Base-by-base conservation (phyloP, 2,888 invertebrate genomes). In the Periphyllus acericola region DNA sequence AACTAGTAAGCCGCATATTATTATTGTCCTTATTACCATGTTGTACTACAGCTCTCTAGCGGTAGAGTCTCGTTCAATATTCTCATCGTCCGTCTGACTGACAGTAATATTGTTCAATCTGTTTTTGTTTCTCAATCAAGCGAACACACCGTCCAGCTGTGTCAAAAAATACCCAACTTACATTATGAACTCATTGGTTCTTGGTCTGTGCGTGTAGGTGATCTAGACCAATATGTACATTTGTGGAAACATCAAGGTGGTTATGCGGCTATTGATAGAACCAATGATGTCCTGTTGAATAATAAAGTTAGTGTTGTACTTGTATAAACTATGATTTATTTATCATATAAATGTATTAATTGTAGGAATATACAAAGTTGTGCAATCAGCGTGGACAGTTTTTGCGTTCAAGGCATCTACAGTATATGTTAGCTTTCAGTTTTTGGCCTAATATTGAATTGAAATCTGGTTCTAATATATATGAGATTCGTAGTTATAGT, bases 141-240 rank as follows among this genome's bases (percentile, higher is more conserved):
- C 91, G 95, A 96, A 93, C 94, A 95, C 90, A 94, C 94, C 83
- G 94, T 95, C n/a, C 94, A 95, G 90, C 93, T 96, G 91, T 87
- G 86, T 40, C 71, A 87, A 46, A 60, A 87, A 71, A 74, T 72
- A 40, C 72, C 86, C 0, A 32, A 80, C 25, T 36, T 87, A 32
- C 80, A 87, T 83, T 95, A 96, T 90, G 96, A 98, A 91, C 93
- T 99, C 90, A 95, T 98, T 46, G 99, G 97, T 87, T 99, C 99
- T 91, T 99, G 98, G 97, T 96, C 96, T 0, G 99, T 99, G 3
- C 95, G 96, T 85, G 97, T 97, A 71, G 99, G 99, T 66, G 99
- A 99, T 91, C 96, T 99, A 93, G 99, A 99, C 93, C 99, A 99
- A 92, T 97, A 96, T 32, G 93, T 99, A 89, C 99, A 99, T 92